Conservation (phyloP, 2,797 vertebrate genomes). For the Characodon lateralis region DNA sequence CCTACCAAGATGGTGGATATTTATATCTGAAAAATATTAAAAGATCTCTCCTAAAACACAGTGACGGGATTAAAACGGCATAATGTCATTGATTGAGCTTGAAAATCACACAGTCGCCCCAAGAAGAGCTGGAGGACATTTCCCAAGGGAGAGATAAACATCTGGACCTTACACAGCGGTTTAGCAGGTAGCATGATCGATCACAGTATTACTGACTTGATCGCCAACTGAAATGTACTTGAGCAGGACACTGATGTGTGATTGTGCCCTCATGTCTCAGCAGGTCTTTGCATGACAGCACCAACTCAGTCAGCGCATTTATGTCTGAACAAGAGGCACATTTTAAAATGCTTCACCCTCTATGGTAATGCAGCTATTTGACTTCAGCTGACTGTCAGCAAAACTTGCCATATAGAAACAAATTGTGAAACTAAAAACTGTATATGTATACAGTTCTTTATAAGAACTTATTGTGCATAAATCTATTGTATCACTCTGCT, state of each 20-base stretch:
- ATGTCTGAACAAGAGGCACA: neutral
- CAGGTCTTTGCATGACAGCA: neutral
- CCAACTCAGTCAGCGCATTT: neutral
- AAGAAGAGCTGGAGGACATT: conserved; percentile 10
- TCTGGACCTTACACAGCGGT: neutral
- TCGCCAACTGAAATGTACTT: conserved; percentile 15
- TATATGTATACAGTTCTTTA: conserved; percentile 31
- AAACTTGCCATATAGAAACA: conserved; percentile 9
- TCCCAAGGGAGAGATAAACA: neutral
- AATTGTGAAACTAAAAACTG: neutral
- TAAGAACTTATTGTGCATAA: conserved; percentile 50
- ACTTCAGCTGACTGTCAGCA: conserved; percentile 3
- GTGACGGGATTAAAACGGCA: neutral
- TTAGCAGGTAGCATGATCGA: conserved; percentile 7
- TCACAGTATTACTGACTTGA: conserved; percentile 9
- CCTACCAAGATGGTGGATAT: neutral
- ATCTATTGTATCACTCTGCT: conserved; percentile 66
- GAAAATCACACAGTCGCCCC: conserved; percentile 9
- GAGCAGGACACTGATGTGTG: conserved; percentile 6
- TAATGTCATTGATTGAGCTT: conserved; percentile 8
- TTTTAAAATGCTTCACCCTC: neutral
- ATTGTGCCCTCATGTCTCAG: neutral
- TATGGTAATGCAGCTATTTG: neutral
- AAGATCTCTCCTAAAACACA: neutral
- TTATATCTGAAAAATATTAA: neutral